Evolutionary conservation across 2,888 invertebrate species (phyloP).

Genomic region (Ormia ochracea): DNA sequence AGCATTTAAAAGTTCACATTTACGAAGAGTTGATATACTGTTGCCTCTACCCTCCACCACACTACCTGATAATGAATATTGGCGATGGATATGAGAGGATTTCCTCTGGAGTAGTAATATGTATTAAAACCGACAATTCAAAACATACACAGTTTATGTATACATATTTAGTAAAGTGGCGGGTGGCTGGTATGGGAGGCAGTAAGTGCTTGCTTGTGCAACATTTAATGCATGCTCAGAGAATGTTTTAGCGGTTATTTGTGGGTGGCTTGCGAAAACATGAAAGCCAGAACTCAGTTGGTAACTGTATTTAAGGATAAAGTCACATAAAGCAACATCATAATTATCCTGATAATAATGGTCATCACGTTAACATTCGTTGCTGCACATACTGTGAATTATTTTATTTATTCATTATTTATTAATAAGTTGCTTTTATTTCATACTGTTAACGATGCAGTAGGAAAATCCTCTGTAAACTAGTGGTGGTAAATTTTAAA

Average conservation of each 20-base stretch:
- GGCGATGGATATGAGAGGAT: neutral
- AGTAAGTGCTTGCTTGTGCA: conserved; percentile 37
- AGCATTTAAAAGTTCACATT: conserved; percentile 44
- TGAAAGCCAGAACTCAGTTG: conserved; percentile 47
- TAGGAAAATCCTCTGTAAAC: too few species aligned
- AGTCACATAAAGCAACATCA: neutral
- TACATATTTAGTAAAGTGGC: neutral
- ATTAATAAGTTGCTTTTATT: too few species aligned
- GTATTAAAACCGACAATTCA: conserved; percentile 22
- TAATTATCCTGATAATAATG: conserved; percentile 16
- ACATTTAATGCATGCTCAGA: conserved; percentile 27
- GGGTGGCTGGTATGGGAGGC: neutral
- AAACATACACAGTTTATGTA: neutral
- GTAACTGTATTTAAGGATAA: conserved; percentile 25
- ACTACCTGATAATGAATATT: neutral
- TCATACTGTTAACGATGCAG: too few species aligned
- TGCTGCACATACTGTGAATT: too few species aligned
- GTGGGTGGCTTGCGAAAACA: conserved; percentile 33
- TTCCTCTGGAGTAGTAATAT: neutral
- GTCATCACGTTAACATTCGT: neutral
- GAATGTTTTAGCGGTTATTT: neutral
- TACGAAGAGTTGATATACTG: conserved; percentile 27
- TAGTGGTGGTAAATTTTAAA: too few species aligned
- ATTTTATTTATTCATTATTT: conserved; percentile 3
- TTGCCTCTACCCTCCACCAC: neutral